Evolutionary conservation across 2,113 vertebrate genomes (phyloP).

Genomic region (Apteryx owenii): DNA sequence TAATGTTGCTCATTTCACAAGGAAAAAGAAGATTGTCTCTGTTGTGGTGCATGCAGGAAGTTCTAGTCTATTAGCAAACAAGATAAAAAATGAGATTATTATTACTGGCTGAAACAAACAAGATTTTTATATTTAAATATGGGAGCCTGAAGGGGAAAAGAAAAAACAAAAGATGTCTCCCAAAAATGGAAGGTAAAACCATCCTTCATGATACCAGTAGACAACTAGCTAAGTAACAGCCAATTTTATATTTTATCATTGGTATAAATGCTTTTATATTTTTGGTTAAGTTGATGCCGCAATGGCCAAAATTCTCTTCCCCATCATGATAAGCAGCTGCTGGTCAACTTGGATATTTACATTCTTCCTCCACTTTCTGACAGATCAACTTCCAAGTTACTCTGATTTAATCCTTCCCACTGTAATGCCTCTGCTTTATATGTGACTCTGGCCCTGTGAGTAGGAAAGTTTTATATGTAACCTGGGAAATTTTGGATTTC

Average conservation of each 20-base stretch:
- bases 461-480: background rate
- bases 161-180: background rate
- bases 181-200: background rate
- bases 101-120: background rate
- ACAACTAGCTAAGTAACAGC: background rate
- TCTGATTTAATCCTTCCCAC: background rate
- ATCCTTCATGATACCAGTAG: background rate
- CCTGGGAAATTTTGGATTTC: background rate
- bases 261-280: background rate
- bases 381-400: background rate
- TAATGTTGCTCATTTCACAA: conserved; percentile 25
- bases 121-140: background rate
- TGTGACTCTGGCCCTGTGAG: background rate
- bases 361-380: background rate
- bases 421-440: background rate
- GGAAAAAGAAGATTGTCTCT: background rate
- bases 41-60: background rate
- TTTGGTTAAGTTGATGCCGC: background rate
- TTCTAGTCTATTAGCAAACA: background rate
- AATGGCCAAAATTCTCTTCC: background rate
- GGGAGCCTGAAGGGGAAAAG: background rate
- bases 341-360: background rate
- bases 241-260: background rate
- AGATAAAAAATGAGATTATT: background rate
- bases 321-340: background rate